Evolutionary conservation across 2,113 vertebrate genomes (phyloP).

Genomic region (Rhinogobius similis): DNA sequence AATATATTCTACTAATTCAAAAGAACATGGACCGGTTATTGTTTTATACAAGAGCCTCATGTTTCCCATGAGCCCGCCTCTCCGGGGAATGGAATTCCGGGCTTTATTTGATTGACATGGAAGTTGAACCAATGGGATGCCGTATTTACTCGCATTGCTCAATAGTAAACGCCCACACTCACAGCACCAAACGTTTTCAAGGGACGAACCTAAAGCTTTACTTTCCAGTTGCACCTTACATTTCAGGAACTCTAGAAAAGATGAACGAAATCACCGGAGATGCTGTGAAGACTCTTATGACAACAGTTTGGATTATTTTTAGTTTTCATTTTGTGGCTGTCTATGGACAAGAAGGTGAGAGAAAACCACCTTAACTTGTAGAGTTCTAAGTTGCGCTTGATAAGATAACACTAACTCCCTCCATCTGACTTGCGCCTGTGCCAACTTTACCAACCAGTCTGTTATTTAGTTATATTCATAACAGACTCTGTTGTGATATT

Average conservation of each 20-base stretch:
- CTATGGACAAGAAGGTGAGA: constrained; percentile 74
- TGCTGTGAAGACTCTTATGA: constrained; percentile 44
- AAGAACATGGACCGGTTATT: too few relatives aligned
- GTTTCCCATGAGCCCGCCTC: constrained; percentile 23
- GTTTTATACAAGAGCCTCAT: too few relatives aligned
- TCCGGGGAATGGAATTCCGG: constrained; percentile 54
- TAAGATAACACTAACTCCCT: constrained; percentile 2
- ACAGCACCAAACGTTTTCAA: constrained; percentile 34
- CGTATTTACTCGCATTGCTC: constrained; percentile 41
- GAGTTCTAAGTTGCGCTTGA: background rate
- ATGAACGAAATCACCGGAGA: constrained; percentile 62
- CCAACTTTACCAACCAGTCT: background rate
- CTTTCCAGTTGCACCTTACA: constrained; percentile 41
- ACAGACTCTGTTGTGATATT: too few relatives aligned
- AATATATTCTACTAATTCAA: too few relatives aligned
- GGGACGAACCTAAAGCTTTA: constrained; percentile 14
- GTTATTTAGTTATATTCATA: too few relatives aligned
- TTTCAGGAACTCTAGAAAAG: constrained; percentile 47
- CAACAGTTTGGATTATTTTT: constrained; percentile 55
- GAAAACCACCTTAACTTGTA: too few relatives aligned
- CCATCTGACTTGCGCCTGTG: background rate
- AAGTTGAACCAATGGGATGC: constrained; percentile 48
- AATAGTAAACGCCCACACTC: constrained; percentile 45
- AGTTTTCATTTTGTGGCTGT: constrained; percentile 47
- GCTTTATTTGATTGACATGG: constrained; percentile 49